Evolutionary conservation across 2,113 vertebrate genomes (phyloP), one percentile per base, ranked within the genome.

Genomic region (Barnardius zonarius): DNA sequence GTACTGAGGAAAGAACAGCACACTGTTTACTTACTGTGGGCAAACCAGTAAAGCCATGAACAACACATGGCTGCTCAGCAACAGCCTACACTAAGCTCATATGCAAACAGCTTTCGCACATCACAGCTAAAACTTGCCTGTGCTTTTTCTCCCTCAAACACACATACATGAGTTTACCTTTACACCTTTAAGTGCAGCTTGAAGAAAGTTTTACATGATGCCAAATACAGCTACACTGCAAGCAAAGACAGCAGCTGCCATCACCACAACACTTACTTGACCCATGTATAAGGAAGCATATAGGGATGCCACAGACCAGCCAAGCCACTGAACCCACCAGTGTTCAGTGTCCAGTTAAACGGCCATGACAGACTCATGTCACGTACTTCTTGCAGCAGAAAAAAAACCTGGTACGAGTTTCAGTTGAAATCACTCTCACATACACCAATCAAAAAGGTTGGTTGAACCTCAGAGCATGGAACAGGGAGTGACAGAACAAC

Each of bases 31-130:
- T 64, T 41, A 28, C 31, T 55, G 28, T 0, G 1, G 72, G 30
- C 49, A 96, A 80, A 73, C 23, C 52, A 68, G 62, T 33, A 85
- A 88, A 59, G 9, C 57, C 37, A 33, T 25, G 79, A 88, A 22
- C 19, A 66, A 33, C 67, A 90, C 28, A 18, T 1, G 9, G n/a
- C 49, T 74, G n/a, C 30, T 39, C 59, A 88, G 43, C n/a, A 86
- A 17, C 63, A 66, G 25, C 4, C 35, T 44, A 18, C 4, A 0
- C 37, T 20, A 13, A 44, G 11, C 3, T 8, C 0, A 0, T 10
- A 41, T 3, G 4, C 28, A 83, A 81, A 55, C 59, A 73, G 54
- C 44, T 62, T 51, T 64, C 54, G 55, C 25, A 48, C 27, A 41
- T 15, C 62, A 49, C 73, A 81, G 41, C 59, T 70, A 80, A 27